phyloP scores from a whole-genome alignment of 35 echinoderm and acorn worm species.

The Ptychodera flava region DNA sequence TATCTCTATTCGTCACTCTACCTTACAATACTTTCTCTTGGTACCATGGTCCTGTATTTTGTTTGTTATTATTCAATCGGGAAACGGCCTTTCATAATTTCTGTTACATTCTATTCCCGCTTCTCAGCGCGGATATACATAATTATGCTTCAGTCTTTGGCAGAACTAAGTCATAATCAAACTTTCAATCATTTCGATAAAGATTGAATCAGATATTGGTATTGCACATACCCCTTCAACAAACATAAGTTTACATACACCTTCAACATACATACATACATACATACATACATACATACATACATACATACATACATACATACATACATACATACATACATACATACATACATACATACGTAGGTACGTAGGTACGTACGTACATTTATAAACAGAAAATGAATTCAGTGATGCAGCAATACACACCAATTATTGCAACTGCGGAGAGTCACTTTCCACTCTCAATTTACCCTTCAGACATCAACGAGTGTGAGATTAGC shows the following conservation, averaged over 20 bases:
- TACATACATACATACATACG: not conserved
- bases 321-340: not conserved
- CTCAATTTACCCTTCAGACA: too few species aligned
- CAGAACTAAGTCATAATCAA: not conserved
- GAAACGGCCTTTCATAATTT: too few species aligned
- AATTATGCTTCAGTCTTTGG: not conserved
- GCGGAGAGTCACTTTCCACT: too few species aligned
- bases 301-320: not conserved
- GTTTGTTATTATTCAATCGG: too few species aligned
- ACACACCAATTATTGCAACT: too few species aligned
- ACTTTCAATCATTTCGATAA: not conserved
- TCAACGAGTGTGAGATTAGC: too few species aligned
- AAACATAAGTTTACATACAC: not conserved
- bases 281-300: not conserved
- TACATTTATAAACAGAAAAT: too few species aligned
- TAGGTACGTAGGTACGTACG: not conserved
- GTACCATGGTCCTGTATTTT: too few species aligned
- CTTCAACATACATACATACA: not conserved
- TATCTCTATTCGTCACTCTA: too few species aligned
- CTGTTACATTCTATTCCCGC: too few species aligned
- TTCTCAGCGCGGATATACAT: not conserved
- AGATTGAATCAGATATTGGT: not conserved
- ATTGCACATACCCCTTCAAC: not conserved
- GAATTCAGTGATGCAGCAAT: too few species aligned
- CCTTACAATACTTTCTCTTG: too few species aligned